Evolutionary conservation across 2,797 vertebrate genomes (phyloP).

Genomic region (Lepus townsendii): DNA sequence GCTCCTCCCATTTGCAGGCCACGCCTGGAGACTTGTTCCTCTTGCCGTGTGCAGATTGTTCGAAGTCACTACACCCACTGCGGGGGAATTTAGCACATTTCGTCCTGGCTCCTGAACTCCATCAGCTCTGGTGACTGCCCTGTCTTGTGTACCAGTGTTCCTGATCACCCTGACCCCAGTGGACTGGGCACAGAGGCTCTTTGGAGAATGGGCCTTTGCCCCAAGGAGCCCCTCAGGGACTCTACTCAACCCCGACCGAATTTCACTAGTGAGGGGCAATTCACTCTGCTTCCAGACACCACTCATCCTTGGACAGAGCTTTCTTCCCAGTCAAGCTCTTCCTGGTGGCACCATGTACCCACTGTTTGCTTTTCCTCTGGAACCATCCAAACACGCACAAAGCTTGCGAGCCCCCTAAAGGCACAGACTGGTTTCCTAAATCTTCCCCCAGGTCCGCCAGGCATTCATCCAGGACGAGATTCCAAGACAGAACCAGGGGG

Average conservation of each 20-base stretch:
- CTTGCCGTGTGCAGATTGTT: neutral
- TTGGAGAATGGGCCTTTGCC: neutral
- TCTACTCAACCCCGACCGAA: neutral
- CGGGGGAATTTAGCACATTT: fast-evolving
- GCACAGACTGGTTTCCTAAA: neutral
- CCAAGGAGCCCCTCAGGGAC: fast-evolving
- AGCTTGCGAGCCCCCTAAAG: neutral
- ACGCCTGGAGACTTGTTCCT: neutral
- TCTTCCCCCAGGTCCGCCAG: neutral
- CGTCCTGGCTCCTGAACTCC: neutral
- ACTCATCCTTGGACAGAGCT: too few species aligned
- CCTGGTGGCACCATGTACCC: neutral
- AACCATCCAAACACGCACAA: neutral
- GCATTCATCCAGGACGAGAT: neutral
- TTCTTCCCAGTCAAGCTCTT: neutral
- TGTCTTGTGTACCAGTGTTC: neutral
- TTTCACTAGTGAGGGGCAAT: fast-evolving
- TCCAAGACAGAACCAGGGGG: neutral
- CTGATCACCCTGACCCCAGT: neutral
- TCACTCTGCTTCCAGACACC: neutral
- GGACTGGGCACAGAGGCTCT: neutral
- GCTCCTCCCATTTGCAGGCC: neutral
- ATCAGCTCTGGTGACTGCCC: neutral
- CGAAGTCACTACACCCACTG: neutral
- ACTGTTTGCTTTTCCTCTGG: neutral